Percentiles rank a stretch among this genome's conserved stretches.
phyloP scores from a whole-genome alignment of 2,113 vertebrate genomes.

The Sclerurus mexicanus region DNA sequence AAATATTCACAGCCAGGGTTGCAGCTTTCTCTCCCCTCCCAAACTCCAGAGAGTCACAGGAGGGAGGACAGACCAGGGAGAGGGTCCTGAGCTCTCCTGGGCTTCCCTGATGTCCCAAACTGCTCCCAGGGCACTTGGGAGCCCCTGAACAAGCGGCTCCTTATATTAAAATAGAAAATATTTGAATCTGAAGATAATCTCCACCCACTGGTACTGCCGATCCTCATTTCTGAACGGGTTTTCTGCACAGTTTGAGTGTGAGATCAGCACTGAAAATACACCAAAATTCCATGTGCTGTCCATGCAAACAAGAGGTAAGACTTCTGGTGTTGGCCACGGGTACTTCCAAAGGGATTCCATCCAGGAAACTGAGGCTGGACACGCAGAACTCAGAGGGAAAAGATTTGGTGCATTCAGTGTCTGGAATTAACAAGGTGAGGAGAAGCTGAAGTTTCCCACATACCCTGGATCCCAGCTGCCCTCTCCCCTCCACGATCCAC shows the following conservation, averaged over 20 bases:
- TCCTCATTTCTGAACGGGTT: neutral
- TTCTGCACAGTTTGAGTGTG: neutral
- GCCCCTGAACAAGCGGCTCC: neutral
- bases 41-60: neutral
- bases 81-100: neutral
- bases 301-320: neutral
- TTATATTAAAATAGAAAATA: fast-evolving
- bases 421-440: neutral
- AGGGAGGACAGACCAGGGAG: fast-evolving
- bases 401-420: neutral
- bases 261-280: neutral
- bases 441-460: neutral
- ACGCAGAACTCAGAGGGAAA: neutral
- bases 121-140: neutral
- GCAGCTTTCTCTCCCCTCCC: neutral
- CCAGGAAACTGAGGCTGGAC: neutral
- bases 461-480: fast-evolving
- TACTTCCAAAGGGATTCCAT: neutral
- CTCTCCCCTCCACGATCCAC: neutral
- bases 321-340: neutral
- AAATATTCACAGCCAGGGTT: neutral
- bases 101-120: neutral
- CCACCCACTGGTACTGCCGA: neutral
- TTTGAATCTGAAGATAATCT: neutral
- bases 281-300: neutral